Base-by-base conservation (phyloP, 2,888 invertebrate genomes). In the Parthenolecanium corni region DNA sequence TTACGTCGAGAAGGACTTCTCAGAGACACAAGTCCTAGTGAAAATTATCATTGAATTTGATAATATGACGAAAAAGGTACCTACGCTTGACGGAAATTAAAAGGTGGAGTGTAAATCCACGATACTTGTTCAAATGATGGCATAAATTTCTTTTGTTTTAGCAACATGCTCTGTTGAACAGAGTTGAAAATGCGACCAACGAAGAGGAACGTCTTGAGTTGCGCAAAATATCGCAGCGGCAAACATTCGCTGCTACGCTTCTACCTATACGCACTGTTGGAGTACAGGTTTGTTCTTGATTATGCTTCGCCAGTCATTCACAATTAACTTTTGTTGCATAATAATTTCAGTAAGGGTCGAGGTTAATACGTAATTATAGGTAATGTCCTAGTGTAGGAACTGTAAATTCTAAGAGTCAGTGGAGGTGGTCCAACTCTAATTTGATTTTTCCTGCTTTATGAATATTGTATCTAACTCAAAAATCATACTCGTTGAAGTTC, bases 241-340 rank as follows among this genome's bases (percentile, higher is more conserved):
- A 83, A 70, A 82, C 85, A 70, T 79, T 91, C 66, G 83, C 85
- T 63, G 89, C 92, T 64, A 87, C 91, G 4, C 78, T 98, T 68
- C 77, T 98, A 73, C 97, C 97, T 12, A 82, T 98, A 67, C 83
- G 93, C 69, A 88, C 91, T 67, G 98, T 99, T 36, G 98, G 98
- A 62, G 98, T 99, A 36, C 96, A 94, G 80, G 93, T 91, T 79
- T 71, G 40, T 62, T n/a, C n/a, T n/a, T n/a, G n/a, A n/a, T 12
- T 9, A 51, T n/a, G n/a, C n/a, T n/a, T n/a, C n/a, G n/a, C n/a
- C n/a, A n/a, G 38, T 38, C 14, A 12, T 38, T 12, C 38, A 24
- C 23, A n/a, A 36, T 46, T 24, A 42, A 21, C 40, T 24, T 2
- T 6, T 2, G 9, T 31, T 38, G 12, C 4, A 16, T 18, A 24